These are phyloP conservation scores for Gymnoscelis rufifasciata DNA, from an alignment of 2,888 invertebrate genomes.

Conservation along the genomic window DNA sequence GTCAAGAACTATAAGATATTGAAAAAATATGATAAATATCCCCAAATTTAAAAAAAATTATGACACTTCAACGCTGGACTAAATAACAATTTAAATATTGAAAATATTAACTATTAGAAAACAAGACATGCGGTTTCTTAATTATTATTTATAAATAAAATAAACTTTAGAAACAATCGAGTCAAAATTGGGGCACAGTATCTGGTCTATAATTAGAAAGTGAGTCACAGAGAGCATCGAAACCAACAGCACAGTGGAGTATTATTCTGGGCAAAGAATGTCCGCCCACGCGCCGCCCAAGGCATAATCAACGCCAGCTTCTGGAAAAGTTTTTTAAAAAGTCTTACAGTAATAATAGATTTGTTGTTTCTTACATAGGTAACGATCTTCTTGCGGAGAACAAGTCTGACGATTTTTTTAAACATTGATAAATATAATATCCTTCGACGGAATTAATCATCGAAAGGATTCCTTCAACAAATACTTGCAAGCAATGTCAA, in stretches of 20 bases:
- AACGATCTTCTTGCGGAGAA: too few relatives aligned
- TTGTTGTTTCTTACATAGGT: too few relatives aligned
- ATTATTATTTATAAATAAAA: not conserved
- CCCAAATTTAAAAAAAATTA: too few relatives aligned
- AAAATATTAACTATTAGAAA: not conserved
- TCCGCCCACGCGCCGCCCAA: constrained; percentile 45
- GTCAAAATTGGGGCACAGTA: constrained; percentile 57
- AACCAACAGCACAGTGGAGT: constrained; percentile 48
- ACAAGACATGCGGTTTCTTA: not conserved
- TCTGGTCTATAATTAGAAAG: constrained; percentile 62
- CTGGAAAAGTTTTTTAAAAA: constrained; percentile 26
- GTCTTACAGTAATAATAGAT: not conserved
- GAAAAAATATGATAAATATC: too few relatives aligned
- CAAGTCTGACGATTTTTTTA: too few relatives aligned
- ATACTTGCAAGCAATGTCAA: too few relatives aligned
- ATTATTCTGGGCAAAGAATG: constrained; percentile 65
- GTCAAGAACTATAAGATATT: too few relatives aligned
- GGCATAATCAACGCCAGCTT: constrained; percentile 29
- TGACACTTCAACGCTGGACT: too few relatives aligned
- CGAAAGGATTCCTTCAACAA: too few relatives aligned
- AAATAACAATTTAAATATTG: not conserved
- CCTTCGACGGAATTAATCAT: too few relatives aligned
- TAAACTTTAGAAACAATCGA: constrained; percentile 26
- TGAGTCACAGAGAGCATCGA: constrained; percentile 66
- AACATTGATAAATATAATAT: too few relatives aligned